A percentile compares a stretch with the other conserved stretches of the same genome.
These are phyloP conservation scores for Morpho helenor DNA, from an alignment of 2,888 invertebrate species.

Conservation along the genomic window DNA sequence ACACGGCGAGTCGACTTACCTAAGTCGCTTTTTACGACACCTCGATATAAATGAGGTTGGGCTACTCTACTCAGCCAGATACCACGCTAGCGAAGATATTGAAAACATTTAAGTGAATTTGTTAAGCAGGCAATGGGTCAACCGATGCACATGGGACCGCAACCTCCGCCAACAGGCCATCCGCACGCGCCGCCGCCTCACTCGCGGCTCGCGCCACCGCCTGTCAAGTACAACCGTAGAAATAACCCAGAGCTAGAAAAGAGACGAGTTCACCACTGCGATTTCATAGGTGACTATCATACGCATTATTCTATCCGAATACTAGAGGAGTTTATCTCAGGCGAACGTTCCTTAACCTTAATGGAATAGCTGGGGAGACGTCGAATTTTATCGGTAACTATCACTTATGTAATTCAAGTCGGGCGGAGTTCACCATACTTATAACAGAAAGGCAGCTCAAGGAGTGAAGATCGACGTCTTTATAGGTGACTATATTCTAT, in stretches of 20 bases:
- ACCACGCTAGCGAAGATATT: no score
- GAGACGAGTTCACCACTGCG: constrained; percentile 96
- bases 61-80: no score
- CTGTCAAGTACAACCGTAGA: constrained; percentile 91
- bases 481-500: background rate
- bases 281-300: constrained; percentile 86
- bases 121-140: constrained; percentile 43
- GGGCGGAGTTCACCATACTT: no score
- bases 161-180: constrained; percentile 32
- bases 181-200: constrained; percentile 40
- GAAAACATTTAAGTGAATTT: background rate
- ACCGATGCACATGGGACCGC: constrained; percentile 46
- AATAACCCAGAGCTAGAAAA: constrained; percentile 98
- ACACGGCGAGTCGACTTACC: no score
- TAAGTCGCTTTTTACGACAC: no score
- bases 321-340: background rate
- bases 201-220: constrained; percentile 53
- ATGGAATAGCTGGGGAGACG: background rate
- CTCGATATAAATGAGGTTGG: no score
- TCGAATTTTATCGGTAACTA: constrained; percentile 3
- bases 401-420: background rate
- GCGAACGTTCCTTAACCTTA: background rate
- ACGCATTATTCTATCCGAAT: background rate
- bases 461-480: background rate
- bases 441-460: background rate